Evolutionary conservation across 1,140 invertebrate genomes (phyloP).

Genomic region (Hylyphantes graminicola): DNA sequence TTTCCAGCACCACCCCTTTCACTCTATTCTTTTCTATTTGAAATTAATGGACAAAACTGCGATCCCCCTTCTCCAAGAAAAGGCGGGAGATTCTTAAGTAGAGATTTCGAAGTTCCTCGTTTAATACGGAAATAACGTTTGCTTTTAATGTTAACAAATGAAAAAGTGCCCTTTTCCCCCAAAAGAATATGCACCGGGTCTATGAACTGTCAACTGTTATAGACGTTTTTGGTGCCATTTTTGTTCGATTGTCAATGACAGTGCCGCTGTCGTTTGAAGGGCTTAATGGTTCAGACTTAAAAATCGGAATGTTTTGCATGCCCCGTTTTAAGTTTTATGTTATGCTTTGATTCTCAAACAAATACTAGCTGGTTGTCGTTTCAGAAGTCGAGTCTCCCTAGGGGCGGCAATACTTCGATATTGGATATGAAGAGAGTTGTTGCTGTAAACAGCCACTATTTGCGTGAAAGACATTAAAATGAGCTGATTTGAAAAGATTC

Average conservation of each 20-base stretch:
- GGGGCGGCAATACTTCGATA: too few species aligned
- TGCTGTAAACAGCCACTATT: too few species aligned
- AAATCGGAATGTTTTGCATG: slow-evolving; percentile 32
- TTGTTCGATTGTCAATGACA: slow-evolving; percentile 47
- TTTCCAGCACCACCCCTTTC: slow-evolving; percentile 22
- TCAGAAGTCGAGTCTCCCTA: neutral
- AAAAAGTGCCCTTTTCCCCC: slow-evolving; percentile 23
- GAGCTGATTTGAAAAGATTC: too few species aligned
- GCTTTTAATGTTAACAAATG: slow-evolving; percentile 57
- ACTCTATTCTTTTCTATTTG: slow-evolving; percentile 45
- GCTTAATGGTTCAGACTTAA: slow-evolving; percentile 36
- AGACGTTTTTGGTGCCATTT: slow-evolving; percentile 55
- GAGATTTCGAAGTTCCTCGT: slow-evolving; percentile 24
- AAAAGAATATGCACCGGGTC: neutral
- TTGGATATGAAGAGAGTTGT: too few species aligned
- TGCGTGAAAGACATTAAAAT: too few species aligned
- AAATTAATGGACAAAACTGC: slow-evolving; percentile 51
- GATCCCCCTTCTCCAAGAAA: neutral
- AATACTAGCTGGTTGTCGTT: slow-evolving; percentile 29
- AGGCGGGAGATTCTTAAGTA: slow-evolving; percentile 37
- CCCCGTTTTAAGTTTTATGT: slow-evolving; percentile 5
- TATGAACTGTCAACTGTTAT: slow-evolving; percentile 36
- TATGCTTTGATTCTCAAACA: slow-evolving; percentile 29
- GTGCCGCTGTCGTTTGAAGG: slow-evolving; percentile 1
- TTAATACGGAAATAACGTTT: slow-evolving; percentile 55